phyloP scores from a whole-genome alignment of 2,797 vertebrate genomes.

The Acridotheres tristis region DNA sequence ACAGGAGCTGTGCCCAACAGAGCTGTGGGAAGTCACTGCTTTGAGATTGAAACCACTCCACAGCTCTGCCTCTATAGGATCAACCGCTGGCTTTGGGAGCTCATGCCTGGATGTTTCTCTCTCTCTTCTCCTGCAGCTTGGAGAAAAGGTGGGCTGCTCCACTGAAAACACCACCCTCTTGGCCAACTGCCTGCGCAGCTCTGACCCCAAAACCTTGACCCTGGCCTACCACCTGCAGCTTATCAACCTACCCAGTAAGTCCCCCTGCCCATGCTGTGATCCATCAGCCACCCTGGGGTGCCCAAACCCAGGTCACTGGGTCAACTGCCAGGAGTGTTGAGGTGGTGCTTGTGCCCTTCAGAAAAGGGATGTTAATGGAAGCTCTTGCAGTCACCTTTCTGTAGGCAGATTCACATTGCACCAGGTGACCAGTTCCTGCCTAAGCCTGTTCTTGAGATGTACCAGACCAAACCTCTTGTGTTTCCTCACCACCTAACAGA shows the following conservation, averaged over 20 bases:
- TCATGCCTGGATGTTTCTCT: background rate
- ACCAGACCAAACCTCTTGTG: background rate
- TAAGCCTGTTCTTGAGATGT: background rate
- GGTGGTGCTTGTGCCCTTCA: background rate
- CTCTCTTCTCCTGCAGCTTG: constrained; percentile 75
- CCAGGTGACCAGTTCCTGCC: too few species aligned
- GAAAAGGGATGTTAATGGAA: background rate
- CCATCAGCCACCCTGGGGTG: background rate
- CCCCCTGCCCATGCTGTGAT: fast-evolving
- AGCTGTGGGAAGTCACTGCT: fast-evolving
- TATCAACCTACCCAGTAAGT: constrained; percentile 65
- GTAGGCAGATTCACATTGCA: too few species aligned
- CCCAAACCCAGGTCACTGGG: fast-evolving
- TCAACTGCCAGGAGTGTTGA: background rate
- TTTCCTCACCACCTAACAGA: background rate
- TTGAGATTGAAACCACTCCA: background rate
- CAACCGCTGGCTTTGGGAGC: background rate
- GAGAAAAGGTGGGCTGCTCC: constrained; percentile 83
- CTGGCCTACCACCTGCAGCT: constrained; percentile 78
- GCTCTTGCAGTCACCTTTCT: too few species aligned
- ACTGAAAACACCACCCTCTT: constrained; percentile 65
- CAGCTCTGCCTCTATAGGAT: too few species aligned
- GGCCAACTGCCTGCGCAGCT: constrained; percentile 82
- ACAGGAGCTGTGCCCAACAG: background rate
- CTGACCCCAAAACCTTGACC: constrained; percentile 78